A percentile compares a stretch with the other conserved stretches of the same genome.
Evolutionary conservation across 2,888 invertebrate species (phyloP).

Genomic region (Galeruca laticollis): DNA sequence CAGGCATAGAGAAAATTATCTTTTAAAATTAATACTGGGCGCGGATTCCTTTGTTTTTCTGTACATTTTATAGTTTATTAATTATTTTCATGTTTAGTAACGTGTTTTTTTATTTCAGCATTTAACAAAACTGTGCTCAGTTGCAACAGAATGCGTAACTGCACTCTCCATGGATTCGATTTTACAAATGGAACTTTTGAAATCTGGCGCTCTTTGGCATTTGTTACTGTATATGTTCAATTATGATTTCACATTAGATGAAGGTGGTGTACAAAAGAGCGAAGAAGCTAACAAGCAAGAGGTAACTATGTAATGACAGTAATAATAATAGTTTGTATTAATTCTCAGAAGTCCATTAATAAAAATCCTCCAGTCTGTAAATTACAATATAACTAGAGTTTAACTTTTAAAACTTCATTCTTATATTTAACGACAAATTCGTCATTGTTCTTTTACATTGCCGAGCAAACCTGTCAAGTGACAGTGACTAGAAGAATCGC

Average conservation of each 20-base stretch:
- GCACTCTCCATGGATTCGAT: constrained; percentile 88
- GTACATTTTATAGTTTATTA: constrained; percentile 5
- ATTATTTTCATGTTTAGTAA: background rate
- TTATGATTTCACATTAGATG: constrained; percentile 97
- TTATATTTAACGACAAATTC: too few relatives aligned
- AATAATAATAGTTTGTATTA: too few relatives aligned
- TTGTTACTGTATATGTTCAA: constrained; percentile 89
- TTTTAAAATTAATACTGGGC: too few relatives aligned
- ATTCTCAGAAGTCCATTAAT: too few relatives aligned
- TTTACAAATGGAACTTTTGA: constrained; percentile 86
- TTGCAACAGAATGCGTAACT: constrained; percentile 91
- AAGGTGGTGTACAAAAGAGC: constrained; percentile 91
- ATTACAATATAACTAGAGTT: too few relatives aligned
- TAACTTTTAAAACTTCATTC: too few relatives aligned
- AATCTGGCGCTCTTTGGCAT: constrained; percentile 92
- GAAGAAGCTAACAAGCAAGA: constrained; percentile 92
- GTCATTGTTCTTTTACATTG: too few relatives aligned
- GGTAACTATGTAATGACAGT: constrained; percentile 42
- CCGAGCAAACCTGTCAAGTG: too few relatives aligned
- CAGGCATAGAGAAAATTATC: too few relatives aligned
- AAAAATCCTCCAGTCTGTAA: too few relatives aligned
- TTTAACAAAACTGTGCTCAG: constrained; percentile 83
- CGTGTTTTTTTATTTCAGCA: constrained; percentile 76
- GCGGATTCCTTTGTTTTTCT: too few relatives aligned
- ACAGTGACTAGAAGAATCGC: too few relatives aligned